Conservation (phyloP, 1,140 invertebrate genomes). For the Andrena cerasifolii region DNA sequence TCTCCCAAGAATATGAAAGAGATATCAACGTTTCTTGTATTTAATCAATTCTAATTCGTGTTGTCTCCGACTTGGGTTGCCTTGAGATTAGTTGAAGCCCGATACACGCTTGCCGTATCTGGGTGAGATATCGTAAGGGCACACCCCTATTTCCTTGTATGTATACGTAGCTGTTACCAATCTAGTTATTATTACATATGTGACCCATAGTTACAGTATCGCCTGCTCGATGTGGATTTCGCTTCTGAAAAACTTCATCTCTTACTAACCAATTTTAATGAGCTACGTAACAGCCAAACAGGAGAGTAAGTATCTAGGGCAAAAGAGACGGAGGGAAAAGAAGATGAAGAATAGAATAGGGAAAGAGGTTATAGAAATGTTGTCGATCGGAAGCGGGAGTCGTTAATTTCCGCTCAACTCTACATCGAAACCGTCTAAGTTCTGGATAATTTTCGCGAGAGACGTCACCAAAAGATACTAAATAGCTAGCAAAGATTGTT, state of each 20-base stretch:
- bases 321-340: neutral
- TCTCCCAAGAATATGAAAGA: neutral
- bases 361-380: neutral
- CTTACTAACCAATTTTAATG: neutral
- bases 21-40: neutral
- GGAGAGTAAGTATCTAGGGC: too few relatives aligned
- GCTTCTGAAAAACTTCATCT: neutral
- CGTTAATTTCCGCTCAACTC: neutral
- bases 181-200: neutral
- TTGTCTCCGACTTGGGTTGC: neutral
- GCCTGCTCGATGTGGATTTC: neutral
- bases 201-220: neutral
- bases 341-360: constrained; percentile 15
- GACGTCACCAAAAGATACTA: neutral
- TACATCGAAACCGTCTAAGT: constrained; percentile 2
- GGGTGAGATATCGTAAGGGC: neutral
- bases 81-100: neutral
- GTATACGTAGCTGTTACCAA: neutral
- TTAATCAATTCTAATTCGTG: neutral
- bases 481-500: constrained; percentile 16
- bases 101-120: neutral
- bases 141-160: neutral
- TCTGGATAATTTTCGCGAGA: neutral
- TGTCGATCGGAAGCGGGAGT: neutral
- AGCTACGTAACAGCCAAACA: neutral